These are phyloP conservation scores for Plumapathes pennacea DNA, from an alignment of 92 coral and sea anemone genomes.

Conservation along the genomic window DNA sequence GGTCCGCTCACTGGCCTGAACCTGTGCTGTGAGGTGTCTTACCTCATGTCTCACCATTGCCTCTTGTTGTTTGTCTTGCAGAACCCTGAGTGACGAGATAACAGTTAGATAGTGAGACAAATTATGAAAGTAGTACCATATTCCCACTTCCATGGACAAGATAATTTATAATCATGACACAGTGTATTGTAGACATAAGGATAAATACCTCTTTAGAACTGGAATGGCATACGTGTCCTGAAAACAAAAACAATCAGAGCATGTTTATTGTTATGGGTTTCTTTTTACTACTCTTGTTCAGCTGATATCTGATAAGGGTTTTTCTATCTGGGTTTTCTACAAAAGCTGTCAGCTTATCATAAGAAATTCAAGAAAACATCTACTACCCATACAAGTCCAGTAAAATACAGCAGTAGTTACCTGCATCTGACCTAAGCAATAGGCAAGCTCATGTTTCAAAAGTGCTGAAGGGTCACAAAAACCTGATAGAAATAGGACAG, in stretches of 20 bases:
- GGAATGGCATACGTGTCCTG: conserved; percentile 92
- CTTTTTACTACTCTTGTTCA: background rate
- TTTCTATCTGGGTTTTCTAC: too few species aligned
- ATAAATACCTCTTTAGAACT: conserved; percentile 67
- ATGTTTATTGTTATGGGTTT: background rate
- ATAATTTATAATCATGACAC: background rate
- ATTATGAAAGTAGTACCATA: background rate
- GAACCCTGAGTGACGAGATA: conserved; percentile 52
- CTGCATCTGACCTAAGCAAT: conserved; percentile 99
- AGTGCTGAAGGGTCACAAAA: conserved; percentile 92
- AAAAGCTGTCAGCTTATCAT: too few species aligned
- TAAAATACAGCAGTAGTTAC: too few species aligned
- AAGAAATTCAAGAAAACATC: too few species aligned
- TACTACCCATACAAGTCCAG: too few species aligned
- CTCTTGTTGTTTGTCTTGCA: conserved; percentile 80
- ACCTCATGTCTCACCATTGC: conserved; percentile 99
- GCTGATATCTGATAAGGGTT: background rate
- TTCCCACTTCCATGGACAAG: background rate
- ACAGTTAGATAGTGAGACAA: background rate
- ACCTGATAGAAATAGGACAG: conserved; percentile 44
- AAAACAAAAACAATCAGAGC: background rate
- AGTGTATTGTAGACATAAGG: too few species aligned
- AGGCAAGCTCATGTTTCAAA: conserved; percentile 91
- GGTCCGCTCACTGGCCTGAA: too few species aligned
- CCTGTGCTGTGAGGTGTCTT: background rate